These are phyloP conservation scores for Folsomia manolachei DNA, from an alignment of 2,888 invertebrate species.

Conservation along the genomic window DNA sequence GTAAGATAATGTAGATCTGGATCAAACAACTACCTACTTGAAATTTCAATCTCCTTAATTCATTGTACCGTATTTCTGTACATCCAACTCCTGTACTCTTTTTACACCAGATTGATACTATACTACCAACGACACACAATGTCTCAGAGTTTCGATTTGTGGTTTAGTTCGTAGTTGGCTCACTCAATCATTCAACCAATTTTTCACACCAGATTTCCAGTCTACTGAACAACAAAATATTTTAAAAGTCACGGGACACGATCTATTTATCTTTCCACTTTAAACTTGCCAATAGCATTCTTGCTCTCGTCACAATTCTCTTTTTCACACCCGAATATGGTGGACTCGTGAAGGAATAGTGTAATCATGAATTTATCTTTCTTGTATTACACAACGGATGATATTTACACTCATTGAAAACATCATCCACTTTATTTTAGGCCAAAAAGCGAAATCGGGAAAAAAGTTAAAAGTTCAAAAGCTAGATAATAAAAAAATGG, in stretches of 20 bases:
- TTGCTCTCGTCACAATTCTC: neutral
- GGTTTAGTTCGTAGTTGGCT: neutral
- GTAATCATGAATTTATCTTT: too few relatives aligned
- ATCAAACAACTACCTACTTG: too few relatives aligned
- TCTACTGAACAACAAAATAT: conserved; percentile 3
- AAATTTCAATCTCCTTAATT: neutral
- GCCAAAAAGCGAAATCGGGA: neutral
- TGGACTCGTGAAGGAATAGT: too few relatives aligned
- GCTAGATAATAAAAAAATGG: neutral
- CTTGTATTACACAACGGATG: too few relatives aligned
- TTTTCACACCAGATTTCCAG: too few relatives aligned
- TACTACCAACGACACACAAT: neutral
- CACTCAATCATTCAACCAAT: too few relatives aligned
- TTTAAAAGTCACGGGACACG: neutral
- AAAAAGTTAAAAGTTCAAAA: neutral
- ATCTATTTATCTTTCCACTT: neutral
- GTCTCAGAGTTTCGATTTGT: neutral
- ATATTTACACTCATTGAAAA: neutral
- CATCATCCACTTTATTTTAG: neutral
- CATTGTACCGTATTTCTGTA: neutral
- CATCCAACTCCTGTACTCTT: neutral
- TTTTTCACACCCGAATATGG: too few relatives aligned
- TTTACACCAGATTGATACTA: too few relatives aligned
- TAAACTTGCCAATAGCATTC: neutral
- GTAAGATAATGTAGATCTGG: too few relatives aligned